These are phyloP conservation scores for Oreochromis spilurus DNA, from an alignment of 2,113 vertebrate genomes.

Conservation along the genomic window DNA sequence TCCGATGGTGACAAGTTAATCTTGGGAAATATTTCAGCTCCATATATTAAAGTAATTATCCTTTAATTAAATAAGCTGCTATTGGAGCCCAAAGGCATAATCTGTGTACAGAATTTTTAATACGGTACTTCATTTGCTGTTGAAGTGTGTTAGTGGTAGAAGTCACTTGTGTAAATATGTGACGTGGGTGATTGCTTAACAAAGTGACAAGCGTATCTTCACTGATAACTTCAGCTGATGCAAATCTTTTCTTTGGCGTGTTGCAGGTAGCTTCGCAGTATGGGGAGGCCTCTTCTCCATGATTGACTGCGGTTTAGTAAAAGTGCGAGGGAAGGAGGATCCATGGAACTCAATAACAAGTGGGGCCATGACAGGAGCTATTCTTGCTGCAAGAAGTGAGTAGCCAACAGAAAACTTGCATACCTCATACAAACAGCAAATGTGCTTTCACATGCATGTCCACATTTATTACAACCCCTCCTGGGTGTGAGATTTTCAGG, in stretches of 20 bases:
- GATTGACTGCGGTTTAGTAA: conserved; percentile 95
- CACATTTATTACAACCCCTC: neutral
- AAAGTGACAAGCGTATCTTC: neutral
- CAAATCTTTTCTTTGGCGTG: neutral
- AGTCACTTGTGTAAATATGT: neutral
- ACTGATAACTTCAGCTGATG: neutral
- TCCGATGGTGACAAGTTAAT: neutral
- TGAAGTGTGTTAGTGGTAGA: neutral
- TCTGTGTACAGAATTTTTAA: neutral
- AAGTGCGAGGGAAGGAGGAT: conserved; percentile 92
- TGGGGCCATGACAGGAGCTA: conserved; percentile 91
- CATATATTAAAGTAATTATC: neutral
- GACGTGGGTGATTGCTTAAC: neutral
- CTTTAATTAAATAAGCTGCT: neutral
- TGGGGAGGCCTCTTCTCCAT: conserved; percentile 97
- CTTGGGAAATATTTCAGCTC: neutral
- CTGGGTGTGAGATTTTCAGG: neutral
- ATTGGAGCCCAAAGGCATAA: neutral
- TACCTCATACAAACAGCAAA: neutral
- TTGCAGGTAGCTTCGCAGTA: conserved; percentile 89
- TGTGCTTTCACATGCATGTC: neutral
- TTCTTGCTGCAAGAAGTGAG: conserved; percentile 96
- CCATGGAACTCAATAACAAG: conserved; percentile 98
- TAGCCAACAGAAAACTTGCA: neutral
- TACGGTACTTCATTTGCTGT: neutral